Evolutionary conservation across 1,140 invertebrate genomes (phyloP).

Genomic region (Manduca sexta): DNA sequence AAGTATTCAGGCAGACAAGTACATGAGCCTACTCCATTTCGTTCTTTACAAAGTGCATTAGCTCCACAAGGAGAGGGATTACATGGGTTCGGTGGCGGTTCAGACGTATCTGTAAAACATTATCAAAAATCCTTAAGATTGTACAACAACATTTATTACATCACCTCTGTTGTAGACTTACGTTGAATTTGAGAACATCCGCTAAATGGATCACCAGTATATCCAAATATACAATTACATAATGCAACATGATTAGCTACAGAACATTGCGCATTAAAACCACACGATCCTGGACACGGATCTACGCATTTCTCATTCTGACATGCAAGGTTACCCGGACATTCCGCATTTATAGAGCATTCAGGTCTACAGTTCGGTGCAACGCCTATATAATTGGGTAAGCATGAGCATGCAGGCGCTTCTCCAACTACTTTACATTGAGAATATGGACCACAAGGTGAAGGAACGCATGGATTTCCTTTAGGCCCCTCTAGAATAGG

Average conservation of each 20-base stretch:
- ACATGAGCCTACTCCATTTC: conserved; percentile 88
- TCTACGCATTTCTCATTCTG: conserved; percentile 84
- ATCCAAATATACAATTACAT: conserved; percentile 81
- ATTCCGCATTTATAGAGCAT: conserved; percentile 84
- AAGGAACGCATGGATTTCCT: conserved; percentile 81
- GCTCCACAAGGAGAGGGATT: conserved; percentile 89
- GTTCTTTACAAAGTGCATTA: conserved; percentile 88
- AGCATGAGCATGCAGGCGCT: conserved; percentile 84
- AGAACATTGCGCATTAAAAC: conserved; percentile 79
- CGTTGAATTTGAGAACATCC: conserved; percentile 73
- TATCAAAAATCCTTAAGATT: conserved; percentile 1
- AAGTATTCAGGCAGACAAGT: conserved; percentile 86
- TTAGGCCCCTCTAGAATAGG: conserved; percentile 66
- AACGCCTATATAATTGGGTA: conserved; percentile 76
- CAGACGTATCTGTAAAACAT: conserved; percentile 41
- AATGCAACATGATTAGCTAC: conserved; percentile 84
- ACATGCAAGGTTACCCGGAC: conserved; percentile 82
- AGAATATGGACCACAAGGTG: conserved; percentile 88
- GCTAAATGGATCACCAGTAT: conserved; percentile 84
- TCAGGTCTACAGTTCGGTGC: conserved; percentile 82
- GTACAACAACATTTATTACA: background rate
- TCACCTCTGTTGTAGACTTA: conserved; percentile 40
- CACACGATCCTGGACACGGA: conserved; percentile 88
- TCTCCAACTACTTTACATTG: conserved; percentile 81
- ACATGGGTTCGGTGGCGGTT: conserved; percentile 77